These are phyloP conservation scores for Ochlodes sylvanus DNA, from an alignment of 2,888 invertebrate species.

Conservation along the genomic window DNA sequence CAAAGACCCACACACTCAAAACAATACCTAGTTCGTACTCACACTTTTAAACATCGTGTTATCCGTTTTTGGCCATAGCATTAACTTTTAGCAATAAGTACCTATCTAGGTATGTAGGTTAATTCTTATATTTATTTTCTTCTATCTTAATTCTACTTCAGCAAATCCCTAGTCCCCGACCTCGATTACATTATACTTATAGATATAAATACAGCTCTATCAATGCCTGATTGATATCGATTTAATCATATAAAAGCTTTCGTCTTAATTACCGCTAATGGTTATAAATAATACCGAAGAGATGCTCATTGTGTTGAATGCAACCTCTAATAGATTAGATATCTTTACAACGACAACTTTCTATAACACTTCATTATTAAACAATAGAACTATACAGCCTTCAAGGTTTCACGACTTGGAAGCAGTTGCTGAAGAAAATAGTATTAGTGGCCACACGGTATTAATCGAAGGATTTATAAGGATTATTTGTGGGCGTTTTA, in stretches of 20 bases:
- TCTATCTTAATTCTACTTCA: too few species aligned
- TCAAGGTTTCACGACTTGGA: slow-evolving; percentile 16
- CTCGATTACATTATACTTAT: background rate
- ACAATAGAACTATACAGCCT: slow-evolving; percentile 20
- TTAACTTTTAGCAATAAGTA: too few species aligned
- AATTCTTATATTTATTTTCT: too few species aligned
- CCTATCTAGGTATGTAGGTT: too few species aligned
- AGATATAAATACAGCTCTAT: background rate
- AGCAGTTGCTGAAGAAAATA: slow-evolving; percentile 7
- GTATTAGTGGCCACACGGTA: slow-evolving; percentile 1
- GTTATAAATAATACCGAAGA: slow-evolving; percentile 7
- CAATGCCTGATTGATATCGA: slow-evolving; percentile 1
- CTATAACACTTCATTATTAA: background rate
- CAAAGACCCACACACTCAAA: too few species aligned
- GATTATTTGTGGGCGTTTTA: background rate
- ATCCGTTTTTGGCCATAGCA: too few species aligned
- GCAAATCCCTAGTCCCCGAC: background rate
- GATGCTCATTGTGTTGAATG: slow-evolving; percentile 2
- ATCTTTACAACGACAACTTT: slow-evolving; percentile 14
- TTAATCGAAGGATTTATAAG: background rate
- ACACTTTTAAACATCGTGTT: too few species aligned
- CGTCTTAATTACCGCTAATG: slow-evolving; percentile 5
- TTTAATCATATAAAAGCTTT: slow-evolving; percentile 7
- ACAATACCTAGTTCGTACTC: too few species aligned
- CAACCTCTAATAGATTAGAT: slow-evolving; percentile 12